Conservation (phyloP, 1,140 invertebrate genomes). For the Aphaenogaster rudis region DNA sequence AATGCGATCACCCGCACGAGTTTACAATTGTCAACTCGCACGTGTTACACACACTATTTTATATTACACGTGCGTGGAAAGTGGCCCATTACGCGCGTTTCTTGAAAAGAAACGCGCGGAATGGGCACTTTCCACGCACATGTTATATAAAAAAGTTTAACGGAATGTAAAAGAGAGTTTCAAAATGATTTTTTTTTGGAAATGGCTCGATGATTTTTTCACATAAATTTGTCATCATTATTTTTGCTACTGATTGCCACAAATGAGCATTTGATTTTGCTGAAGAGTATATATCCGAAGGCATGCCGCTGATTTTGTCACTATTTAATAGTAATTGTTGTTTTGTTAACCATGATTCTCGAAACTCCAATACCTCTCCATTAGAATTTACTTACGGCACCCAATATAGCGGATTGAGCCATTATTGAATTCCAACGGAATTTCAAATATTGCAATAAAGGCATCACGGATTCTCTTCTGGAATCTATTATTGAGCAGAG, state of each 20-base stretch:
- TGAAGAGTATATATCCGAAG: background rate
- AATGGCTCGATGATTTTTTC: background rate
- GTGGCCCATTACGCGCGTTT: too few relatives aligned
- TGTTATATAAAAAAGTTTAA: background rate
- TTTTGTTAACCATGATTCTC: slow-evolving; percentile 34
- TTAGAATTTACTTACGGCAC: slow-evolving; percentile 53
- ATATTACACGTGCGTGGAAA: too few relatives aligned
- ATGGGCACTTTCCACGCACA: too few relatives aligned
- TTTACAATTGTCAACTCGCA: too few relatives aligned
- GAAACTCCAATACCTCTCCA: slow-evolving; percentile 1
- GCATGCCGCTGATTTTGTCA: background rate
- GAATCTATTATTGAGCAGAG: slow-evolving; percentile 58
- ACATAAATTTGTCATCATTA: background rate
- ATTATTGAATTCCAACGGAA: slow-evolving; percentile 55
- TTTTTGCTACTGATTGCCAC: background rate
- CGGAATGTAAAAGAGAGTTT: background rate
- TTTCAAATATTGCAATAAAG: slow-evolving; percentile 60
- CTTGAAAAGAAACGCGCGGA: too few relatives aligned
- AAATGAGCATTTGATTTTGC: background rate
- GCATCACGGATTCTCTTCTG: slow-evolving; percentile 47
- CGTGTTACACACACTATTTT: too few relatives aligned
- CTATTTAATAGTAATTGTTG: slow-evolving; percentile 18
- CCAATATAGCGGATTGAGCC: slow-evolving; percentile 41
- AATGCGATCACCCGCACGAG: too few relatives aligned
- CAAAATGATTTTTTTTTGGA: background rate